Base-by-base conservation (phyloP, 92 coral and sea anemone species). In the Umimayanthus chanpuru region DNA sequence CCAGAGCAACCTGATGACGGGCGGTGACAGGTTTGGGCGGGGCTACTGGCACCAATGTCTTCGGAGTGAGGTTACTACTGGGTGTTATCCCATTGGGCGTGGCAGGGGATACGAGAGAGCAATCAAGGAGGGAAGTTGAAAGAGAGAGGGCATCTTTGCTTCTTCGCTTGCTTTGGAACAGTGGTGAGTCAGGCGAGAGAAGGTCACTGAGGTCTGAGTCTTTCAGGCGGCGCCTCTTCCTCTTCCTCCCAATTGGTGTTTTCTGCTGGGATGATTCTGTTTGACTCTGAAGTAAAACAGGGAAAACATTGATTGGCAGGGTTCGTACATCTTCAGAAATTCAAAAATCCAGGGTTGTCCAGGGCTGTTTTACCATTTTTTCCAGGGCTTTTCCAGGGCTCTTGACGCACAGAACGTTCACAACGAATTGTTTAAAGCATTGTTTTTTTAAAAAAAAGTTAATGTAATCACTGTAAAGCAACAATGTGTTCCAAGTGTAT, bases 161-260 rank as follows among this genome's bases (percentile, higher is more conserved):
- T 89, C 93, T 93, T 61, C 98, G 91, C 89, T 96, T 96, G 81
- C 88, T 85, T 56, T 90, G 90, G 75, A 94, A 94, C 47, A 95
- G 91, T 71, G 98, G 98, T 44, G 98, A 95, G 86, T 93, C 95
- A 68, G 98, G 98, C 25, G 98, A 96, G 41, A 96, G 94, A 77
- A 96, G 84, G 23, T 96, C 98, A 85, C 96, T 96, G 81, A 96
- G 95, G 77, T 96, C 98, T n/a, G 96, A 91, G 77, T 95, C 98
- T 89, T 95, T 96, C 77, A 96, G 87, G 49, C 96, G 93, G 74
- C 96, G 93, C 43, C 98, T 93, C 81, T 96, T 96, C 70, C 98
- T 90, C 83, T 94, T 94, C 23, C 98, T 80, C 29, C 92, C 88
- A 4, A 89, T 85, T 10, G 98, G 98, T 43, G 98, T 94, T 58